Base-by-base conservation (phyloP, 2,113 vertebrate genomes). In the Probosciger aterrimus region DNA sequence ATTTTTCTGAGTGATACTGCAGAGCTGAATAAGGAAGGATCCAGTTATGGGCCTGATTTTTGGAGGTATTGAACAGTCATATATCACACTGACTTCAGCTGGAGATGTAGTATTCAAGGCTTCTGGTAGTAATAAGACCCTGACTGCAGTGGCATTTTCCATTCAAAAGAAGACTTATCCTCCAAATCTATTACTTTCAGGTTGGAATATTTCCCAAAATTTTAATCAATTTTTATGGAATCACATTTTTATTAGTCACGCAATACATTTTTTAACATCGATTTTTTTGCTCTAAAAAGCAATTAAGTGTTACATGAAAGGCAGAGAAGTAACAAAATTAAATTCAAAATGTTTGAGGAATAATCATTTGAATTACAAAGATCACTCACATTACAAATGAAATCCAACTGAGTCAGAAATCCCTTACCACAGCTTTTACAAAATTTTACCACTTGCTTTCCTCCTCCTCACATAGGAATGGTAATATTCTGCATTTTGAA, bases 311-410 rank as follows among this genome's bases (percentile, higher is more conserved):
- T 90, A 69, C 44, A 94, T 86, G 65, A 94, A 95, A 95, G 60
- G 53, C 65, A 95, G 88, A 62, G 17, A 69, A 90, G 77, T 93
- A 97, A 92, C 86, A 78, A 95, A 80, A 96, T 93, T 90, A 92
- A 91, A 90, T 92, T 76, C 37, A 81, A 95, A 88, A 49, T 30
- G 52, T 63, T 68, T 92, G 60, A 95, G 62, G 23, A 70, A 80
- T 63, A 55, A 67, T 80, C 19, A 80, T 94, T 87, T 95, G 33
- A 97, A 94, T 80, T 96, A 60, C 77, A 91, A 95, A 80, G 63
- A 96, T 71, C 49, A 81, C 37, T 96, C 11, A 24, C 65, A 41
- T 82, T 50, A 18, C 84, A 96, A 96, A 96, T 7, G 12, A 88
- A 95, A 95, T 79, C 77, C 90, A 95, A 67, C 64, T 77, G 77